These are phyloP conservation scores for Drosophila repleta DNA, from an alignment of 1,140 invertebrate species.

Conservation along the genomic window DNA sequence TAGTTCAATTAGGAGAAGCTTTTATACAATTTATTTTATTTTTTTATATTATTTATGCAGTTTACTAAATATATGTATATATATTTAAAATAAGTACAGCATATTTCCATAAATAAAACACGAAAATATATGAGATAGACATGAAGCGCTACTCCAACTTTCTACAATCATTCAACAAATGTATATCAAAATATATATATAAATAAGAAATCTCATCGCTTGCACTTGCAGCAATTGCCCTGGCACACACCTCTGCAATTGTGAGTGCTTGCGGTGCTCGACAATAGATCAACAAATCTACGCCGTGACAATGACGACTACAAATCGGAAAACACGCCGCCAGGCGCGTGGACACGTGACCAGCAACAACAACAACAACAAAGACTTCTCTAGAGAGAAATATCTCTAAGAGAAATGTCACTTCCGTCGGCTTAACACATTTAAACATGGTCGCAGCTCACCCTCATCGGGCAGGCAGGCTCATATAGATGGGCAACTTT, in stretches of 20 bases:
- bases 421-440: slow-evolving; percentile 74
- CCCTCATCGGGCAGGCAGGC: not conserved
- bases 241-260: slow-evolving; percentile 33
- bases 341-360: slow-evolving; percentile 66
- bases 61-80: too few relatives aligned
- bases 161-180: too few relatives aligned
- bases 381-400: slow-evolving; percentile 26
- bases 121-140: too few relatives aligned
- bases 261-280: not conserved
- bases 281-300: slow-evolving; percentile 50
- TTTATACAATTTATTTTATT: too few relatives aligned
- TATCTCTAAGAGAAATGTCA: slow-evolving; percentile 65
- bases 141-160: too few relatives aligned
- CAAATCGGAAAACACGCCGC: slow-evolving; percentile 64
- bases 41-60: too few relatives aligned
- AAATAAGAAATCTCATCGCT: too few relatives aligned
- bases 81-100: too few relatives aligned
- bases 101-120: too few relatives aligned
- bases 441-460: slow-evolving; percentile 48
- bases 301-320: slow-evolving; percentile 44
- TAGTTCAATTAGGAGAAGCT: too few relatives aligned
- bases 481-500: slow-evolving; percentile 47
- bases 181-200: too few relatives aligned
- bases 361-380: slow-evolving; percentile 21
- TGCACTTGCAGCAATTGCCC: slow-evolving; percentile 7